phyloP scores from a whole-genome alignment of 2,888 invertebrate species.

The Dasysyrphus albostriatus region DNA sequence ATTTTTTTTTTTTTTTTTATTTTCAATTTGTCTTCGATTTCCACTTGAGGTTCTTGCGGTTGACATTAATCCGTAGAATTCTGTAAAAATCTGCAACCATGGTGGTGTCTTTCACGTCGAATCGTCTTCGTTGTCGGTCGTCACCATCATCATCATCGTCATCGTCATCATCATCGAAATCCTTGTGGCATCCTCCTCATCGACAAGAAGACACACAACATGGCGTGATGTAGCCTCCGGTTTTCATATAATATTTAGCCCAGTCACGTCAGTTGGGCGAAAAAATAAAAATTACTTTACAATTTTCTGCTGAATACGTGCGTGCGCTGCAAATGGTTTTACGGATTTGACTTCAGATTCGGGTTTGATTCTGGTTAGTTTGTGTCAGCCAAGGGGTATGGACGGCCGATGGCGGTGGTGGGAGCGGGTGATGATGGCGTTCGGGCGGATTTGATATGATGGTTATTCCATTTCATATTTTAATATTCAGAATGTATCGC shows the following conservation, averaged over 20 bases:
- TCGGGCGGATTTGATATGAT: conserved; percentile 10
- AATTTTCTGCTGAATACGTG: conserved; percentile 74
- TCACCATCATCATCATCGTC: conserved; percentile 10
- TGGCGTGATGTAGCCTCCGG: conserved; percentile 32
- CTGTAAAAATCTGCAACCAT: conserved; percentile 11
- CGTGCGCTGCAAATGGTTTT: conserved; percentile 72
- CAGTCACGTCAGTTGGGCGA: conserved; percentile 13
- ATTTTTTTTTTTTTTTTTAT: conserved; percentile 25
- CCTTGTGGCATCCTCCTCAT: conserved; percentile 37
- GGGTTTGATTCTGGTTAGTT: conserved; percentile 55
- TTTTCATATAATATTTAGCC: conserved; percentile 41
- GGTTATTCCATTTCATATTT: conserved; percentile 61
- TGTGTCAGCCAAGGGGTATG: background rate
- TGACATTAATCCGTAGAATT: conserved; percentile 62
- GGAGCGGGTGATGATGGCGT: conserved; percentile 13
- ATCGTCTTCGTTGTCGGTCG: conserved; percentile 12
- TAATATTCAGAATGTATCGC: conserved; percentile 72
- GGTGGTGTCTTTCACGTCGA: conserved; percentile 10
- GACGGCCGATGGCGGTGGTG: no score
- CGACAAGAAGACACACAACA: conserved; percentile 4
- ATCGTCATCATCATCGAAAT: conserved; percentile 17
- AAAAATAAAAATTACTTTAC: conserved; percentile 70
- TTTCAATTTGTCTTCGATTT: conserved; percentile 71
- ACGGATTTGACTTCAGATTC: conserved; percentile 60
- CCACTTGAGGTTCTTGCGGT: conserved; percentile 68